phyloP scores from a whole-genome alignment of 2,797 vertebrate species.

The Lithobates sylvaticus region DNA sequence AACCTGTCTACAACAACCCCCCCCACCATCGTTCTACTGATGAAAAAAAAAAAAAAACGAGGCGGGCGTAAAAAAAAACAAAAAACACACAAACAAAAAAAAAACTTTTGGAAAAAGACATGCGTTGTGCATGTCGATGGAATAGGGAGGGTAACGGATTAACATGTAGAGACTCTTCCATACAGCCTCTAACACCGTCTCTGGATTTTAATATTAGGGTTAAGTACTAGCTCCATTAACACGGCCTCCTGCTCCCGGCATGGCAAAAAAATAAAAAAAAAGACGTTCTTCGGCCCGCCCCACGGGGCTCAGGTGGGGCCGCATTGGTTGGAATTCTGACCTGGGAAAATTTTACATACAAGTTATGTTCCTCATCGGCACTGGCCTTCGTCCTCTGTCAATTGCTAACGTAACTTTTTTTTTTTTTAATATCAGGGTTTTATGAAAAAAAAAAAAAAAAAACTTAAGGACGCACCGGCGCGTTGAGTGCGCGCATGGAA shows the following conservation, averaged over 20 bases:
- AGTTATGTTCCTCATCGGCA: not conserved
- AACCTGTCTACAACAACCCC: conserved; percentile 68
- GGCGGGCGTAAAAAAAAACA: conserved; percentile 23
- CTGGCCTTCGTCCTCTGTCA: not conserved
- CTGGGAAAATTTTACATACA: not conserved
- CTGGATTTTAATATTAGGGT: not conserved
- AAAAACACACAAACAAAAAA: conserved; percentile 50
- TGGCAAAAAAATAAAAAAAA: not conserved
- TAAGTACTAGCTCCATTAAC: conserved; percentile 21
- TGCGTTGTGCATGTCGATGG: not conserved
- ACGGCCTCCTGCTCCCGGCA: not conserved
- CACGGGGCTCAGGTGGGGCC: not conserved
- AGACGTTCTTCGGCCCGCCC: not conserved
- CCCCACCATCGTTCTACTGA: conserved; percentile 51
- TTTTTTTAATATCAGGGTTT: conserved; percentile 21
- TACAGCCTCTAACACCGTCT: conserved; percentile 19
- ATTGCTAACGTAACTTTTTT: not conserved
- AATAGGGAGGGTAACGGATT: not conserved
- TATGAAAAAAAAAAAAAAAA: not conserved
- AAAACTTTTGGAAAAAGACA: conserved; percentile 54
- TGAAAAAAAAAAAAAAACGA: conserved; percentile 38
- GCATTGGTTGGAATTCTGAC: not conserved
- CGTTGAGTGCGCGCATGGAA: not conserved
- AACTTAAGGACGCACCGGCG: too few species aligned
- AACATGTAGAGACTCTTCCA: conserved; percentile 11